Evolutionary conservation across 2,888 invertebrate genomes (phyloP).

Genomic region (Dryomyza anilis): DNA sequence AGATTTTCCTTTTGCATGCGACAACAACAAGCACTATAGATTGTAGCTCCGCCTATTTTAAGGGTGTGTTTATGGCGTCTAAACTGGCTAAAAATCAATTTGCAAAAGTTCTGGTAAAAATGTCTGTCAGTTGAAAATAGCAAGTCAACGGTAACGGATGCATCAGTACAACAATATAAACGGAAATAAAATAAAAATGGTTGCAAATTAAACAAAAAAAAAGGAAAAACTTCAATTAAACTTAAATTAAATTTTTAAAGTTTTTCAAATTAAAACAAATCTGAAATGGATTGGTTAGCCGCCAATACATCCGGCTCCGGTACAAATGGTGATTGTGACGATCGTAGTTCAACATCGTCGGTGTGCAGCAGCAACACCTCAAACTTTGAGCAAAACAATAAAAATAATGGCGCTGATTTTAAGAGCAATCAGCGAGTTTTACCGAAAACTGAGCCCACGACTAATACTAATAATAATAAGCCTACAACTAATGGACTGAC

Average conservation of each 20-base stretch:
- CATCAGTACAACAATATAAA: neutral
- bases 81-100: neutral
- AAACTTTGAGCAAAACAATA: neutral
- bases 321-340: conserved; percentile 24
- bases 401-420: neutral
- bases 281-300: conserved; percentile 16
- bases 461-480: neutral
- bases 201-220: neutral
- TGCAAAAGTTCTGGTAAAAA: conserved; percentile 12
- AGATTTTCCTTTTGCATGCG: neutral
- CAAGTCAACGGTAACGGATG: neutral
- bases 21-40: too few relatives aligned
- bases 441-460: neutral
- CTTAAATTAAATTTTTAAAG: too few relatives aligned
- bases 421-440: too few relatives aligned
- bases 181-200: neutral
- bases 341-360: conserved; percentile 18
- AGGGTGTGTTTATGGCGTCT: conserved; percentile 3
- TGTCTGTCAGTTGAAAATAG: conserved; percentile 15
- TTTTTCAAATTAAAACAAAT: neutral
- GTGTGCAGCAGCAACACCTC: neutral
- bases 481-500: neutral
- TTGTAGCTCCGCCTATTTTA: conserved; percentile 20
- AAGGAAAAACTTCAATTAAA: neutral
- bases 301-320: neutral